A percentile compares a stretch with the other conserved stretches of the same genome.
These are phyloP conservation scores for Drosophila austrosaltans DNA, from an alignment of 2,888 invertebrate genomes.

Conservation along the genomic window DNA sequence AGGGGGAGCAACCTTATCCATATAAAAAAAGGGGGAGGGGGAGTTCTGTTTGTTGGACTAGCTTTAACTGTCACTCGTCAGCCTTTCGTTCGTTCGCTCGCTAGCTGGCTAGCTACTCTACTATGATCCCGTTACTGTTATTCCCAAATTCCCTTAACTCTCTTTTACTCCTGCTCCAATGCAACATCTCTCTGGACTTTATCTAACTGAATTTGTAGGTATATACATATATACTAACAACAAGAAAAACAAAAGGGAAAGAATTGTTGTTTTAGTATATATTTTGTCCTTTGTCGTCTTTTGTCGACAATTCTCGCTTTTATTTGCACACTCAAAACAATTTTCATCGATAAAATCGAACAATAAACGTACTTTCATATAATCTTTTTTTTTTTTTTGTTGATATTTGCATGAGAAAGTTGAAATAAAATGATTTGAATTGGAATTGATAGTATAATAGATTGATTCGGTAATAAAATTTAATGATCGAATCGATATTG, in stretches of 20 bases:
- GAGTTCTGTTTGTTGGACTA: constrained; percentile 55
- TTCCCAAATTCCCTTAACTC: constrained; percentile 39
- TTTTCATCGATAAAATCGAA: constrained; percentile 62
- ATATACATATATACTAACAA: constrained; percentile 23
- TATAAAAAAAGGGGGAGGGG: neutral
- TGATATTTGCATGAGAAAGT: too few relatives aligned
- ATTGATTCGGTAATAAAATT: too few relatives aligned
- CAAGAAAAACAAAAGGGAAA: neutral
- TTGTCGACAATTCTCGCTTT: constrained; percentile 69
- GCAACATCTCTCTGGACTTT: constrained; percentile 26
- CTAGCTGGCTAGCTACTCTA: neutral
- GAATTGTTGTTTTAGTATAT: constrained; percentile 4
- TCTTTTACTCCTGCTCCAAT: neutral
- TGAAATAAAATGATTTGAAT: too few relatives aligned
- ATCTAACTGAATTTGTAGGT: constrained; percentile 70
- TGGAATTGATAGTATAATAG: too few relatives aligned
- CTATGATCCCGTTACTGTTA: constrained; percentile 17
- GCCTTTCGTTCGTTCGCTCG: constrained; percentile 16
- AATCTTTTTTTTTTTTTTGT: neutral
- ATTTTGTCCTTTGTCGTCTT: constrained; percentile 25
- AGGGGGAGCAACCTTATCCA: neutral
- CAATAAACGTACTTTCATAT: constrained; percentile 7
- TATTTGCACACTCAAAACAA: constrained; percentile 74
- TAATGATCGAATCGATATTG: too few relatives aligned
- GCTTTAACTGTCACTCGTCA: constrained; percentile 76